phyloP scores from a whole-genome alignment of 2,113 vertebrate genomes.

The Erythrocercus mccallii region DNA sequence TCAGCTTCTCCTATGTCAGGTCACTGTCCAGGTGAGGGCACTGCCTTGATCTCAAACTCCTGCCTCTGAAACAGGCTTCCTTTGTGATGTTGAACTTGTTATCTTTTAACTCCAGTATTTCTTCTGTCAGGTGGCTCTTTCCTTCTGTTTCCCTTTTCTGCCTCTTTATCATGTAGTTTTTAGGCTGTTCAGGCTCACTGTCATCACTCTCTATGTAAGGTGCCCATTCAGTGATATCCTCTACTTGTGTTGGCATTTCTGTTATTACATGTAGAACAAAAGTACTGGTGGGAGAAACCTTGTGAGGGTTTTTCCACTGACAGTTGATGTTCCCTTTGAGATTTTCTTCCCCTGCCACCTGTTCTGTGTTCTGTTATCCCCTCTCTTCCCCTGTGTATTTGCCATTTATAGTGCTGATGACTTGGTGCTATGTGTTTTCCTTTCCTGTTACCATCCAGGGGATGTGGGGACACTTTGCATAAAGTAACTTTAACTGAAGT shows the following conservation, averaged over 20 bases:
- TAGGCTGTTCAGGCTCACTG: neutral
- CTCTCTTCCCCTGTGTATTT: neutral
- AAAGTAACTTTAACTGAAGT: neutral
- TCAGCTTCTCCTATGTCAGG: neutral
- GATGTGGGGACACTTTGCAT: neutral
- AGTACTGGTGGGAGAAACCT: neutral
- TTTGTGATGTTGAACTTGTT: neutral
- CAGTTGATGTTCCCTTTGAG: neutral
- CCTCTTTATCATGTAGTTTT: neutral
- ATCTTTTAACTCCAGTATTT: neutral
- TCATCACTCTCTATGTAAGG: accelerated
- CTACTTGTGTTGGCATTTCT: neutral
- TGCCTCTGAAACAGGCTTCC: neutral
- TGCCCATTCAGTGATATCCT: neutral
- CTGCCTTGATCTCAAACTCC: neutral
- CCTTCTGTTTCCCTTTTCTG: neutral
- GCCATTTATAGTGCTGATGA: neutral
- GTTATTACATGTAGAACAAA: neutral
- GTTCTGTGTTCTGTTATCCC: neutral
- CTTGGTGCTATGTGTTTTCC: neutral
- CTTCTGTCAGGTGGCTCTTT: neutral
- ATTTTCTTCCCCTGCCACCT: neutral
- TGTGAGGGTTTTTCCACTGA: neutral
- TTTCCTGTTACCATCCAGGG: neutral
- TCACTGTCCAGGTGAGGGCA: neutral